Conservation (phyloP, 2,888 invertebrate species). For the Drosophila incognita region DNA sequence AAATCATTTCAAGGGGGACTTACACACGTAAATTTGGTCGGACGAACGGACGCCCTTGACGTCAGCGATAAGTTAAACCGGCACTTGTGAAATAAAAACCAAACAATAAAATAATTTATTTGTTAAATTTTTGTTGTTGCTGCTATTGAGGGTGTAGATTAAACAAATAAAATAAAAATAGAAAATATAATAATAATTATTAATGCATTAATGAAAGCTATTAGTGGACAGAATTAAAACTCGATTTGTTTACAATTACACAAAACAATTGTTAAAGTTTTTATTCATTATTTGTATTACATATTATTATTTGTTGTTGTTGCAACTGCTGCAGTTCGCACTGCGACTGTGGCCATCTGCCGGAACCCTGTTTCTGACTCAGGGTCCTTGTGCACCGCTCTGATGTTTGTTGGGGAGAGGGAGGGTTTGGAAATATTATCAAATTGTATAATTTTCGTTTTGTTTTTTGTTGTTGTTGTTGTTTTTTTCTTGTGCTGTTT, state of each 20-base stretch:
- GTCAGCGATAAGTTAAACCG: conserved; percentile 12
- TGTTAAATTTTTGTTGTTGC: neutral
- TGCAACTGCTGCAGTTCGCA: conserved; percentile 27
- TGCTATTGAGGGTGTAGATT: conserved; percentile 3
- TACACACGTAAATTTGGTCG: neutral
- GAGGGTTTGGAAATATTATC: conserved; percentile 45
- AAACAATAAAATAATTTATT: neutral
- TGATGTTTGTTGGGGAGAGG: conserved; percentile 15
- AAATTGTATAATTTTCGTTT: conserved; percentile 54
- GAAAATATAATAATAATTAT: too few relatives aligned
- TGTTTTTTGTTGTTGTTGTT: conserved; percentile 11
- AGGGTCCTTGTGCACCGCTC: conserved; percentile 26
- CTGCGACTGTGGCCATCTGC: conserved; percentile 23
- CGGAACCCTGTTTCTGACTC: conserved; percentile 18
- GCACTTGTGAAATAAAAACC: neutral
- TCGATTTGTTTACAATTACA: conserved; percentile 83
- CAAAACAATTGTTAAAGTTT: conserved; percentile 85
- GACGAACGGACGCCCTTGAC: conserved; percentile 5
- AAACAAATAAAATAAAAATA: neutral
- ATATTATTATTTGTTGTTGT: conserved; percentile 65
- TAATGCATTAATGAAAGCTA: neutral
- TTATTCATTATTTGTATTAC: conserved; percentile 83
- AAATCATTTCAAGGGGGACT: conserved; percentile 15
- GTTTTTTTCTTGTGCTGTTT: conserved; percentile 32
- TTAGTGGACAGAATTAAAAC: neutral